phyloP scores from a whole-genome alignment of 2,113 vertebrate genomes.

The Hoplias malabaricus region DNA sequence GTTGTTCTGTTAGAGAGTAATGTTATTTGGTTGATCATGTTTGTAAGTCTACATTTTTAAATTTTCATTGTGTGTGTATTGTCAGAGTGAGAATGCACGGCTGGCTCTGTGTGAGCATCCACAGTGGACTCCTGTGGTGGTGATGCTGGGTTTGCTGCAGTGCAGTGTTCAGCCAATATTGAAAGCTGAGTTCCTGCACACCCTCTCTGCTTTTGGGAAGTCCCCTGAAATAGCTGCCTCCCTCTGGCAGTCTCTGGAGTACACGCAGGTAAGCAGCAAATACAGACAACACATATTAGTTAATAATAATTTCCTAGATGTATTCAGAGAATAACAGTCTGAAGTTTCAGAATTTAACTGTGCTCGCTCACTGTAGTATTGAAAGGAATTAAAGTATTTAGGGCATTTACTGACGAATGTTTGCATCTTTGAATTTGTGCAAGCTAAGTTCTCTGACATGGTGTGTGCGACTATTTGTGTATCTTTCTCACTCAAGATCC shows the following conservation, averaged over 20 bases:
- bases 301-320: not conserved
- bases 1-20: not conserved
- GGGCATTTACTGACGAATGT: not conserved
- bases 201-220: conserved; percentile 90
- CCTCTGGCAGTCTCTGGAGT: conserved; percentile 96
- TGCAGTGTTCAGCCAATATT: conserved; percentile 91
- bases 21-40: not conserved
- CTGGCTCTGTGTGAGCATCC: conserved; percentile 94
- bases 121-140: conserved; percentile 96
- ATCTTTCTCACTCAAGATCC: conserved; percentile 74
- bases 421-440: not conserved
- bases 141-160: conserved; percentile 91
- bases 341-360: not conserved
- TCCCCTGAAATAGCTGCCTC: conserved; percentile 95
- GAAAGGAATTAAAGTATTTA: not conserved
- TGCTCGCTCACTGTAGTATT: not conserved
- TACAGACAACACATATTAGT: not conserved
- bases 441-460: not conserved
- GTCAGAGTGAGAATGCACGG: conserved; percentile 93
- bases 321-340: not conserved
- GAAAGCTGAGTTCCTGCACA: conserved; percentile 87
- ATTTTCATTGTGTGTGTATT: not conserved
- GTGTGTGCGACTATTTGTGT: not conserved
- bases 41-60: not conserved
- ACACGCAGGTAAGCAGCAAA: conserved; percentile 84